A percentile compares a stretch with the other conserved stretches of the same genome.
These are phyloP conservation scores for Heliconius cydno DNA, from an alignment of 2,888 invertebrate genomes.

Conservation along the genomic window DNA sequence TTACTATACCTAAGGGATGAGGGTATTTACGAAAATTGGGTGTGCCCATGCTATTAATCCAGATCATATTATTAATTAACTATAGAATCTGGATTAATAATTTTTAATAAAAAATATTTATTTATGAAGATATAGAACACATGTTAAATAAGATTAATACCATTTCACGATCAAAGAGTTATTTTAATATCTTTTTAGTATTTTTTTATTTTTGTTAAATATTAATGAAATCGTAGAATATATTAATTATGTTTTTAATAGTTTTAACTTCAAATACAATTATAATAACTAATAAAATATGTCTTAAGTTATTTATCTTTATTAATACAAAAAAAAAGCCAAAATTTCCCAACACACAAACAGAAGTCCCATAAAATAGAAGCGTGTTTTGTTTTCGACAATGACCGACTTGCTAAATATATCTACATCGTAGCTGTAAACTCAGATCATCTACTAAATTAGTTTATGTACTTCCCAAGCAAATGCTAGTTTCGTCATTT, in stretches of 20 bases:
- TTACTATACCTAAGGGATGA: too few relatives aligned
- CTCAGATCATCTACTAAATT: slow-evolving; percentile 48
- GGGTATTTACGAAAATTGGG: too few relatives aligned
- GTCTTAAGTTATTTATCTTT: neutral
- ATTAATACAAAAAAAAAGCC: neutral
- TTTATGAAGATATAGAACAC: too few relatives aligned
- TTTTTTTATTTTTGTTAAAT: too few relatives aligned
- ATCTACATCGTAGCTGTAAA: slow-evolving; percentile 35
- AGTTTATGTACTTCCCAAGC: slow-evolving; percentile 28
- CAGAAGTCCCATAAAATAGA: slow-evolving; percentile 22
- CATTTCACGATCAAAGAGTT: too few relatives aligned
- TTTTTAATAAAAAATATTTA: too few relatives aligned
- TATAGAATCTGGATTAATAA: too few relatives aligned
- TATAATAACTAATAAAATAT: neutral
- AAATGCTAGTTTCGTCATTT: slow-evolving; percentile 5
- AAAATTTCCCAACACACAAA: slow-evolving; percentile 14
- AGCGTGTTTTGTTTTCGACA: slow-evolving; percentile 29
- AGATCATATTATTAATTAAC: too few relatives aligned
- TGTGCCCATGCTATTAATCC: too few relatives aligned
- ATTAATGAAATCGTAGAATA: too few relatives aligned
- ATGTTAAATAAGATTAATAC: too few relatives aligned
- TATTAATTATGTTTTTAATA: too few relatives aligned
- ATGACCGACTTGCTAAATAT: slow-evolving; percentile 48
- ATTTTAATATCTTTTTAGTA: neutral
- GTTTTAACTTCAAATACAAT: neutral